These are phyloP conservation scores for Hoplodrina ambigua DNA, from an alignment of 2,888 invertebrate species.

Conservation along the genomic window DNA sequence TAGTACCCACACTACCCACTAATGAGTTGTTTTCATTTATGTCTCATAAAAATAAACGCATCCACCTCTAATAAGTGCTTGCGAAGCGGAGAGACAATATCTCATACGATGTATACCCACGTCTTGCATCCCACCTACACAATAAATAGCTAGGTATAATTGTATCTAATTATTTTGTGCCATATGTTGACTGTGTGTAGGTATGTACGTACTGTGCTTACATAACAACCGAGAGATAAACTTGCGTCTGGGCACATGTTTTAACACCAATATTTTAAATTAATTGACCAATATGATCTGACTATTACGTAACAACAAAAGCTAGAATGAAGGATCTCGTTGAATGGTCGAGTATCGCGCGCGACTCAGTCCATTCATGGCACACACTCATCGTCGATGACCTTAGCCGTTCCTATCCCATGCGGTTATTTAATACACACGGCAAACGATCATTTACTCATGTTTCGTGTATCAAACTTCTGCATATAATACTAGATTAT, in stretches of 20 bases:
- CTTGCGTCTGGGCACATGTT: constrained; percentile 51
- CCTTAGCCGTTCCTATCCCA: constrained; percentile 74
- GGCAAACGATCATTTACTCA: constrained; percentile 55
- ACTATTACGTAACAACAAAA: constrained; percentile 78
- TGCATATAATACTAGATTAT: constrained; percentile 36
- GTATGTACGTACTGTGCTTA: constrained; percentile 53
- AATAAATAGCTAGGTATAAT: constrained; percentile 27
- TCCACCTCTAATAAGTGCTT: constrained; percentile 16
- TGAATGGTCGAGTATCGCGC: constrained; percentile 78
- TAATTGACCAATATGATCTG: constrained; percentile 69
- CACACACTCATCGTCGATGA: constrained; percentile 75
- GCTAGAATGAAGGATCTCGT: constrained; percentile 79
- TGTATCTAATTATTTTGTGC: constrained; percentile 50
- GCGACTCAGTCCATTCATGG: constrained; percentile 80
- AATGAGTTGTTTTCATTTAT: constrained; percentile 31
- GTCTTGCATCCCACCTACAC: constrained; percentile 40
- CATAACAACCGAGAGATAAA: constrained; percentile 66
- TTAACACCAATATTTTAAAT: constrained; percentile 67
- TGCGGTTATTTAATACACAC: constrained; percentile 72
- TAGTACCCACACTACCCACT: neutral
- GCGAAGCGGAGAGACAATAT: constrained; percentile 23
- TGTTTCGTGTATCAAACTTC: constrained; percentile 52
- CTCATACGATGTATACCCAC: constrained; percentile 26
- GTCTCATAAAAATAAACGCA: constrained; percentile 24
- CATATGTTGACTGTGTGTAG: constrained; percentile 45